Evolutionary conservation across 1,140 invertebrate species (phyloP), one percentile per base, ranked within the genome.

Genomic region (Cydia amplana): DNA sequence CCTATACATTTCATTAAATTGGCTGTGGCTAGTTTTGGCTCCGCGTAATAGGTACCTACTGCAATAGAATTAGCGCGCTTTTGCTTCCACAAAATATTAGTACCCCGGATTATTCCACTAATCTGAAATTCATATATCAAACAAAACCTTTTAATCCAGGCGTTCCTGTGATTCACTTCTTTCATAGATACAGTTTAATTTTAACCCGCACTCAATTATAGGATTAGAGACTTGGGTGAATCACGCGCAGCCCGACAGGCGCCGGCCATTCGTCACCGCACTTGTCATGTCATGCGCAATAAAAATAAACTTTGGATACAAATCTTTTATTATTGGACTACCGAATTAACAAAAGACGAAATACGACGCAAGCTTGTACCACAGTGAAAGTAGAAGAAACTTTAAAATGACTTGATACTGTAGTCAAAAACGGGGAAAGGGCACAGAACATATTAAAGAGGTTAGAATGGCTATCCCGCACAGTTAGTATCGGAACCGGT

Each of bases 251-350:
- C 65, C 65, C n/a, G 32, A 18, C 65, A 32, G 65, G 36, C 65
- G 65, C 65, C 65, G 32, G 65, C 2, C 16, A 36, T 40, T 40
- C 65, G 36, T 70, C 65, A 70, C n/a, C 65, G 65, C 28, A 36
- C 65, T 70, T 70, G 65, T 70, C 36, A 70, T 70, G 55, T 60
- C 55, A 60, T n/a, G 32, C 16, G 32, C 32, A 70, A 70, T 70
- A 70, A 70, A 70, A 70, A 70, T 70, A 70, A 70, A 36, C 65
- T 70, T 70, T 36, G 28, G 65, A 70, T 10, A 70, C 65, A 70
- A 70, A 70, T 70, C 65, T 70, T 70, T 70, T 70, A 70, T 70
- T 70, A 70, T 70, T 36, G n/a, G 28, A 36, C 65, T 36, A n/a
- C 36, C 25, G 32, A 70, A 40, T 70, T 43, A 70, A 70, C 65